Percentiles rank a stretch among this genome's conserved stretches.
Conservation (phyloP, 1,140 invertebrate genomes). For the Cydia strobilella region DNA sequence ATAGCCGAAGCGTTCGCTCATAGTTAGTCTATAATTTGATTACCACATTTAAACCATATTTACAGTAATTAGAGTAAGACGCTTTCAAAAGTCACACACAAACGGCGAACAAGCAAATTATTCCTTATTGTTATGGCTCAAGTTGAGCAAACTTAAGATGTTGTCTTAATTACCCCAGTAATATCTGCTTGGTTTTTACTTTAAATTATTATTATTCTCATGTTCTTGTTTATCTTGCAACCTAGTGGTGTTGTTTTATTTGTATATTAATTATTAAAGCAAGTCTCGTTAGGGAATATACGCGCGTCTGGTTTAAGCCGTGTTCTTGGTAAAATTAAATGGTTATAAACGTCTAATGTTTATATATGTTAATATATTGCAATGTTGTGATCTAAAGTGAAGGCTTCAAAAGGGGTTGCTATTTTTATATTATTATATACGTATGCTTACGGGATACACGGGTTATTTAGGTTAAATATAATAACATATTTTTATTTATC, state of each 20-base stretch:
- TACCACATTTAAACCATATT: constrained; percentile 5
- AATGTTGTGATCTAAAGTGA: no score
- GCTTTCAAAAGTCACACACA: constrained; percentile 17
- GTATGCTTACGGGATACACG: no score
- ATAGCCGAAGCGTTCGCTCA: no score
- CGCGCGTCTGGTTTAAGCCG: not conserved
- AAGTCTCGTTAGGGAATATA: not conserved
- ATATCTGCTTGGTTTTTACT: constrained; percentile 28
- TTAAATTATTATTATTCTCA: constrained; percentile 6
- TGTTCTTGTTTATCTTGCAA: not conserved
- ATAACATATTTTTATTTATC: no score
- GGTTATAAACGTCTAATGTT: no score
- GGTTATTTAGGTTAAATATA: no score
- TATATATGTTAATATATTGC: no score
- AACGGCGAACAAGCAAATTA: constrained; percentile 9
- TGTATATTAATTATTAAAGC: not conserved
- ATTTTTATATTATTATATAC: no score
- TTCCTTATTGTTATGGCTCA: constrained; percentile 20
- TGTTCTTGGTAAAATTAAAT: no score
- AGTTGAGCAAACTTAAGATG: constrained; percentile 3
- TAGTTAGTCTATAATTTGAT: not conserved
- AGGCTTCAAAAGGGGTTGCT: no score
- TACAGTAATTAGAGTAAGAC: constrained; percentile 7
- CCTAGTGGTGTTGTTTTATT: not conserved
- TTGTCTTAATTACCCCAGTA: constrained; percentile 7